phyloP scores from a whole-genome alignment of 2,888 invertebrate genomes.

The Hofmannophila pseudospretella region DNA sequence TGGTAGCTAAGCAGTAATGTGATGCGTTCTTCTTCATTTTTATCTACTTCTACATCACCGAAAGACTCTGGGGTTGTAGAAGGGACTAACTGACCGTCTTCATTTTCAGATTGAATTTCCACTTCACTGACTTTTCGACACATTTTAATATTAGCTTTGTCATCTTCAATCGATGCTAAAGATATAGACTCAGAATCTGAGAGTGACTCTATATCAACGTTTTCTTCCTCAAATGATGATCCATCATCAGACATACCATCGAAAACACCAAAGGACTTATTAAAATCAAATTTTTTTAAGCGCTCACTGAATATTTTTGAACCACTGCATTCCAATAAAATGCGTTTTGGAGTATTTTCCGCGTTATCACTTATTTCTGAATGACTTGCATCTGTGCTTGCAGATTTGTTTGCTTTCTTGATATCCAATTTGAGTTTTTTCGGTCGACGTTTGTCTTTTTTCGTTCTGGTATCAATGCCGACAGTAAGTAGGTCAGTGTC shows the following conservation, averaged over 20 bases:
- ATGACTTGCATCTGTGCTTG: conserved; percentile 32
- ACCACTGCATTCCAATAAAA: conserved; percentile 44
- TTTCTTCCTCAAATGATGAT: conserved; percentile 35
- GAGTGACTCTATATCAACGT: conserved; percentile 47
- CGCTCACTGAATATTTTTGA: conserved; percentile 49
- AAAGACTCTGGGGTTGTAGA: conserved; percentile 58
- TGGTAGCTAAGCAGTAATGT: conserved; percentile 49
- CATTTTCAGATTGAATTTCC: conserved; percentile 12
- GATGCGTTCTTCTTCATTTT: conserved; percentile 51
- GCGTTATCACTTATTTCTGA: conserved; percentile 24
- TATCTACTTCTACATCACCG: conserved; percentile 55
- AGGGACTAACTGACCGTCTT: conserved; percentile 27
- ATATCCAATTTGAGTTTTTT: conserved; percentile 57
- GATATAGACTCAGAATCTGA: conserved; percentile 53
- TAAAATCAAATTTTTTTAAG: conserved; percentile 52
- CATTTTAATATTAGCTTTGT: conserved; percentile 18
- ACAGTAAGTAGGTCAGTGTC: conserved; percentile 52
- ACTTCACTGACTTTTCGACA: conserved; percentile 9
- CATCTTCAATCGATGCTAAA: conserved; percentile 25
- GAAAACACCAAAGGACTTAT: conserved; percentile 52
- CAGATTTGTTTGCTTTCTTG: conserved; percentile 49
- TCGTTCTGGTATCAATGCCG: conserved; percentile 20
- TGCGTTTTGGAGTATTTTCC: conserved; percentile 66
- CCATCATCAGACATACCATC: conserved; percentile 42
- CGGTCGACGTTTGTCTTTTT: conserved; percentile 33